Conservation (phyloP, 2,888 invertebrate species). For the Elmis aenea region DNA sequence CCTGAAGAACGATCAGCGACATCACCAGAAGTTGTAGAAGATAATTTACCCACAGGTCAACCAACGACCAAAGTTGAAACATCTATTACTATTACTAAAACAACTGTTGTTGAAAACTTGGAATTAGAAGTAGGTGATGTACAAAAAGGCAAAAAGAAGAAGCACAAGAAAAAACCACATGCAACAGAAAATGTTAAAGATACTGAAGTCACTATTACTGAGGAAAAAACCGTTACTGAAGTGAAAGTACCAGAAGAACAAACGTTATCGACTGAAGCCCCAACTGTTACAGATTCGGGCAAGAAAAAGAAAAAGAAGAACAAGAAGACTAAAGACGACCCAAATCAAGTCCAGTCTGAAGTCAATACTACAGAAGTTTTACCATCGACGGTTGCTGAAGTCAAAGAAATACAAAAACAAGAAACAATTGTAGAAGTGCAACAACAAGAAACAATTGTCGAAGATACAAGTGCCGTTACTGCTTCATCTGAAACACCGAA, state of each 20-base stretch:
- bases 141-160: conserved; percentile 1
- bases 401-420: too few relatives aligned
- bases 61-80: neutral
- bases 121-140: conserved; percentile 4
- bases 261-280: neutral
- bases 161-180: neutral
- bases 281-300: conserved; percentile 1
- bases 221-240: neutral
- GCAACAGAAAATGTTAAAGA: neutral
- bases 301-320: conserved; percentile 4
- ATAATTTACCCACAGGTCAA: neutral
- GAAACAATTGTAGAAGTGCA: too few relatives aligned
- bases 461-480: too few relatives aligned
- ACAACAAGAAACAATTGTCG: conserved; percentile 5
- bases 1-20: too few relatives aligned
- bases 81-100: neutral
- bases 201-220: conserved; percentile 11
- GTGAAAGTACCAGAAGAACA: conserved; percentile 1
- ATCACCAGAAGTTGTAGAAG: too few relatives aligned
- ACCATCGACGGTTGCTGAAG: too few relatives aligned
- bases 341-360: neutral
- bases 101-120: conserved; percentile 5
- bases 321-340: conserved; percentile 3
- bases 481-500: conserved; percentile 5
- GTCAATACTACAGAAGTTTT: too few relatives aligned